phyloP scores from a whole-genome alignment of 2,888 invertebrate species.

The Melieria omissa region DNA sequence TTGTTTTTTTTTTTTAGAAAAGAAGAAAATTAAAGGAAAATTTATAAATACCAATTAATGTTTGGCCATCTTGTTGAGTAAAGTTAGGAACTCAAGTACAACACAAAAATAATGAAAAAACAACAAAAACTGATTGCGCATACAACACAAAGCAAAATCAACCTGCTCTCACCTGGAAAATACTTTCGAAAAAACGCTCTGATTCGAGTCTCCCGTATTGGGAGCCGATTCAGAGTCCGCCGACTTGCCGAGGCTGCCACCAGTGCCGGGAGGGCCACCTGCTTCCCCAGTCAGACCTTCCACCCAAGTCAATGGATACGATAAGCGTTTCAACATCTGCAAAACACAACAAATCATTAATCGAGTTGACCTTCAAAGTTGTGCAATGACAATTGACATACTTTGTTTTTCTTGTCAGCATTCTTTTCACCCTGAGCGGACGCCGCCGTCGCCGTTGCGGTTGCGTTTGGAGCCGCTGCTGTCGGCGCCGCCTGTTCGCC shows the following conservation, averaged over 20 bases:
- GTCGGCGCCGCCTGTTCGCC: conserved; percentile 44
- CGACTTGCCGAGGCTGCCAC: conserved; percentile 68
- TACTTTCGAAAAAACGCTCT: conserved; percentile 89
- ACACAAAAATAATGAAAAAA: too few relatives aligned
- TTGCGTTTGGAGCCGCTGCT: conserved; percentile 47
- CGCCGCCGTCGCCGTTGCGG: conserved; percentile 45
- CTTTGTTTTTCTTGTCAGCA: conserved; percentile 80
- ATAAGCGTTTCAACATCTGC: conserved; percentile 92
- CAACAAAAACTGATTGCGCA: neutral
- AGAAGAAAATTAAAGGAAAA: conserved; percentile 51
- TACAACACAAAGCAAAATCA: neutral
- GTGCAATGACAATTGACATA: conserved; percentile 50
- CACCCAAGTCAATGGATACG: conserved; percentile 92
- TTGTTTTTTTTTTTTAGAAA: conserved; percentile 42
- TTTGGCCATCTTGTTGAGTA: conserved; percentile 13
- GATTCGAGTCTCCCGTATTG: conserved; percentile 70
- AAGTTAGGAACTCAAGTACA: neutral
- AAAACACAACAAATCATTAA: conserved; percentile 51
- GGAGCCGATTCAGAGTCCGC: conserved; percentile 66
- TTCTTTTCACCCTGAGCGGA: conserved; percentile 54
- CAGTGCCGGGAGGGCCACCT: conserved; percentile 59
- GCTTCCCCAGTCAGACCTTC: conserved; percentile 86
- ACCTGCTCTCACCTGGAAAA: conserved; percentile 79
- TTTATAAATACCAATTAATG: conserved; percentile 50
- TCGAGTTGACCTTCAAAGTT: neutral